These are phyloP conservation scores for Bolborhynchus lineola DNA, from an alignment of 2,113 vertebrate genomes.

Conservation along the genomic window DNA sequence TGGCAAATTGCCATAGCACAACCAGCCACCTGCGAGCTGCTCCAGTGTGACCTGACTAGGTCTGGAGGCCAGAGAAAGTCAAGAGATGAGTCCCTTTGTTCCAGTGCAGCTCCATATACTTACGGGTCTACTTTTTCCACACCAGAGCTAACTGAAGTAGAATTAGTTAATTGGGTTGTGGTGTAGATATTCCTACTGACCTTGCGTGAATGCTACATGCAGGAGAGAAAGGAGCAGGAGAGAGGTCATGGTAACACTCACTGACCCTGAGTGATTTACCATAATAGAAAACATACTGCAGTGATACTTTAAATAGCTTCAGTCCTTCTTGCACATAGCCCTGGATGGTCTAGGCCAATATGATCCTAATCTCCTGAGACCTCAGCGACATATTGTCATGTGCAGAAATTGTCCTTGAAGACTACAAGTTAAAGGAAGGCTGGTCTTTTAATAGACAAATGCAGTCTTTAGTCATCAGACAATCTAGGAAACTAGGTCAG, in stretches of 20 bases:
- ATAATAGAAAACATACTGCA: neutral
- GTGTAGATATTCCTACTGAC: neutral
- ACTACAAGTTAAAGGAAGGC: neutral
- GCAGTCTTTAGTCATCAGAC: neutral
- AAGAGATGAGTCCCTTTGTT: neutral
- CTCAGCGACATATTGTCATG: neutral
- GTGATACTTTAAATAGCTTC: neutral
- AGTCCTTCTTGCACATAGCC: neutral
- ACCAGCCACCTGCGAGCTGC: neutral
- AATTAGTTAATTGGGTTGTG: neutral
- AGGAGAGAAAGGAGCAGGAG: neutral
- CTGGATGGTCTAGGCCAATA: neutral
- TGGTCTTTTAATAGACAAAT: neutral
- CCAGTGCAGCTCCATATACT: neutral
- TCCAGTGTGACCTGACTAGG: neutral
- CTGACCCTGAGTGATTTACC: neutral
- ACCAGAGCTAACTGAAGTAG: neutral
- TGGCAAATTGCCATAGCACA: neutral
- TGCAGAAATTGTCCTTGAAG: neutral
- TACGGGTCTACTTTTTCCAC: neutral
- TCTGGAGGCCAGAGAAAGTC: neutral
- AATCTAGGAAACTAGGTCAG: neutral
- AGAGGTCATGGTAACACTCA: neutral
- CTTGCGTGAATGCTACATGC: neutral
- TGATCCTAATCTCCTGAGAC: neutral